Percentiles rank a stretch among this genome's conserved stretches.
phyloP scores from a whole-genome alignment of 2,888 invertebrate species.

The Hesperia comma region DNA sequence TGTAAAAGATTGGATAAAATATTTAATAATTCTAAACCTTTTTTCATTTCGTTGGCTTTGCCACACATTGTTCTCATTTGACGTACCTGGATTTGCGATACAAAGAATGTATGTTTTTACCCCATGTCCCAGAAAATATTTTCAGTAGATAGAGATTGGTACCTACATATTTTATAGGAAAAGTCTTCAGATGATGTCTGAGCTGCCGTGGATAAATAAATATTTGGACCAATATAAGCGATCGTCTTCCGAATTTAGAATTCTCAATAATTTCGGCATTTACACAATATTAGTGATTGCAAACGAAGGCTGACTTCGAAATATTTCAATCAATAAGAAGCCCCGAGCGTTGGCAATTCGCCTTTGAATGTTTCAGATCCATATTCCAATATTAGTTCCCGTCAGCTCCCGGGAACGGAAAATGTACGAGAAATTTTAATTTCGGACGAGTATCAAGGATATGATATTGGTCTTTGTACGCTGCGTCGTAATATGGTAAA shows the following conservation, averaged over 20 bases:
- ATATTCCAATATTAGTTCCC: slow-evolving; percentile 23
- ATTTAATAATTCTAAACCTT: too few species aligned
- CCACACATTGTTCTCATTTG: background rate
- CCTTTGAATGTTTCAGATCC: slow-evolving; percentile 11
- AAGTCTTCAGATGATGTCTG: background rate
- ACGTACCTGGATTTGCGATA: background rate
- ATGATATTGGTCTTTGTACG: slow-evolving; percentile 7
- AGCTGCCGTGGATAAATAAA: too few species aligned
- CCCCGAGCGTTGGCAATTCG: slow-evolving; percentile 5
- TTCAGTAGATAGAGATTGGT: background rate
- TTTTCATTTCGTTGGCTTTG: too few species aligned
- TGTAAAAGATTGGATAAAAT: too few species aligned
- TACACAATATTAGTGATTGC: slow-evolving; percentile 8
- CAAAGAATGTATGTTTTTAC: background rate
- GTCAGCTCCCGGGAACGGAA: background rate
- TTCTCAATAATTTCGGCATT: background rate
- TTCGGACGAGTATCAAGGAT: slow-evolving; percentile 6
- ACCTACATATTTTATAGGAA: background rate
- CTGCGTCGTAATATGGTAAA: slow-evolving; percentile 5
- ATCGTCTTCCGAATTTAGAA: slow-evolving; percentile 1
- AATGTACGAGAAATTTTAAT: slow-evolving; percentile 28
- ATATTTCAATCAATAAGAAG: slow-evolving; percentile 19
- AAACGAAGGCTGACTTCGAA: background rate
- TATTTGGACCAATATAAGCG: background rate
- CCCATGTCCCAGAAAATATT: too few species aligned